Conservation (phyloP, 2,113 vertebrate genomes). For the Megalops atlanticus region DNA sequence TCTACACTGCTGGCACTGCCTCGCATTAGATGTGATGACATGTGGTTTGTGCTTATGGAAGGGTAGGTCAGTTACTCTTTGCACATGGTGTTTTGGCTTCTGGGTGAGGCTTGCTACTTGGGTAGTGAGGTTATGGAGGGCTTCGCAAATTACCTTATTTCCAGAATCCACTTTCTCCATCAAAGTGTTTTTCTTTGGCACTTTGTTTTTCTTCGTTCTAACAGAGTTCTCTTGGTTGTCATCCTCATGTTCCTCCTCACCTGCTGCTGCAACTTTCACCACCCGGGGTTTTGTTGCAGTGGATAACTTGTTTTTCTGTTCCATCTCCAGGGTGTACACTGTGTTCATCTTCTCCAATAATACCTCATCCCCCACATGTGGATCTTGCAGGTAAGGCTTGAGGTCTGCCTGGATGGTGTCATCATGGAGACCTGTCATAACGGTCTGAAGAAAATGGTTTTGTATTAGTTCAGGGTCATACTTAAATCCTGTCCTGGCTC, state of each 20-base stretch:
- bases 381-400: constrained; percentile 20
- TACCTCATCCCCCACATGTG: background rate
- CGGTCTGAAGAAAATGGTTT: constrained; percentile 35
- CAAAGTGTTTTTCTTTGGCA: background rate
- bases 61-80: background rate
- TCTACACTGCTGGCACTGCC: background rate
- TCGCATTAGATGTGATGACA: background rate
- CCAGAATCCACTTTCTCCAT: constrained; percentile 29
- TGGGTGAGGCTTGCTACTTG: constrained; percentile 9
- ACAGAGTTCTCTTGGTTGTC: background rate
- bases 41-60: background rate
- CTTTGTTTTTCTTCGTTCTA: background rate
- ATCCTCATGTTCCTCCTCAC: background rate
- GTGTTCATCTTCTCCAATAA: constrained; percentile 25
- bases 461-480: constrained; percentile 31
- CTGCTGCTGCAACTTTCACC: background rate
- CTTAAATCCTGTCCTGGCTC: constrained; percentile 25
- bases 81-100: rapidly evolving
- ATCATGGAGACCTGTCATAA: constrained; percentile 25
- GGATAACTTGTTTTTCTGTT: constrained; percentile 26
- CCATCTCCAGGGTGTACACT: constrained; percentile 22
- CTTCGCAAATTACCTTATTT: constrained; percentile 30
- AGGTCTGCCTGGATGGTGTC: constrained; percentile 14
- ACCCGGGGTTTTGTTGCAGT: background rate
- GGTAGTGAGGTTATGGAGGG: constrained; percentile 9